Percentiles rank a stretch among this genome's conserved stretches.
These are phyloP conservation scores for Lepidocyrtinus sp. DNA, from an alignment of 2,888 invertebrate species.

Conservation along the genomic window DNA sequence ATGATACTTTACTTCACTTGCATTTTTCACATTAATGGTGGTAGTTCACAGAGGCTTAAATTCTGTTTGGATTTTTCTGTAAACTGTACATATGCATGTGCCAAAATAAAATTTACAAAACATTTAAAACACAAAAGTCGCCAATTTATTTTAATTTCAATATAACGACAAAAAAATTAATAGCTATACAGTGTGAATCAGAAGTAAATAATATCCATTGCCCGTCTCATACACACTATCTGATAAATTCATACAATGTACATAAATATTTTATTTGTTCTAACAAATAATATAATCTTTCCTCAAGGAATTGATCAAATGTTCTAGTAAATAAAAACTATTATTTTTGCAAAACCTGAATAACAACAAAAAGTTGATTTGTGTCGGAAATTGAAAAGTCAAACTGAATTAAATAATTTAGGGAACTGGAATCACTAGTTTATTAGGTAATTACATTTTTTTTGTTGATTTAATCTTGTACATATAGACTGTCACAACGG, in stretches of 20 bases:
- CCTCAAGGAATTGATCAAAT: neutral
- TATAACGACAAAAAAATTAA: conserved; percentile 24
- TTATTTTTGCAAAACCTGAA: neutral
- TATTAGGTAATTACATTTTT: neutral
- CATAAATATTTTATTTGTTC: too few species aligned
- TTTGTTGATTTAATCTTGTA: conserved; percentile 3
- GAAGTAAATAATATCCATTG: neutral
- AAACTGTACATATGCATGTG: too few species aligned
- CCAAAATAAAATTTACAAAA: too few species aligned
- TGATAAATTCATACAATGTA: neutral
- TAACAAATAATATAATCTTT: neutral
- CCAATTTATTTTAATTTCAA: conserved; percentile 40
- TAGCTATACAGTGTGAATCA: neutral
- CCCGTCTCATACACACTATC: too few species aligned
- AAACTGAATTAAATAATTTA: conserved; percentile 1
- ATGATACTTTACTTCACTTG: too few species aligned
- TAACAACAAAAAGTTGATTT: neutral
- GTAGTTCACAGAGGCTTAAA: too few species aligned
- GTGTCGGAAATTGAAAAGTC: conserved; percentile 8
- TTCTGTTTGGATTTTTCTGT: too few species aligned
- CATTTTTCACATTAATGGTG: too few species aligned
- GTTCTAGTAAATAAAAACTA: neutral
- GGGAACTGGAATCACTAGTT: neutral
- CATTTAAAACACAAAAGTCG: conserved; percentile 26
- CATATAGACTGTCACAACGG: neutral